Conservation (phyloP, 2,797 vertebrate species). For the Cirrhinus mrigala region DNA sequence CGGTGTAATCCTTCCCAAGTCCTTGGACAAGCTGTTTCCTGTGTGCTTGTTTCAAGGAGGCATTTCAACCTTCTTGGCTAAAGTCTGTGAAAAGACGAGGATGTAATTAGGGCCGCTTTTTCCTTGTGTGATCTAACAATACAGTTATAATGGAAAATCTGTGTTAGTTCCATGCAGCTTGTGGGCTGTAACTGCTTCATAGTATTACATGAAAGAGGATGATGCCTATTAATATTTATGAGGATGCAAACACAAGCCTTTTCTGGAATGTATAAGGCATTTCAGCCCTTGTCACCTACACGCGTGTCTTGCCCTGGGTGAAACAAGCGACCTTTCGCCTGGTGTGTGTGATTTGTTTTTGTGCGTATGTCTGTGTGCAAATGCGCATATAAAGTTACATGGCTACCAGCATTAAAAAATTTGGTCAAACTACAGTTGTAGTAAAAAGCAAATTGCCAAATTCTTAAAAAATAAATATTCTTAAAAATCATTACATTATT, state of each 20-base stretch:
- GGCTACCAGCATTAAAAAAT: neutral
- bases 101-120: conserved; percentile 28
- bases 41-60: conserved; percentile 56
- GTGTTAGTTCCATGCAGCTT: conserved; percentile 39
- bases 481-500: neutral
- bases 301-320: neutral
- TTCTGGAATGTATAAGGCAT: conserved; percentile 42
- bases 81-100: conserved; percentile 32
- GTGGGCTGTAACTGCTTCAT: conserved; percentile 36
- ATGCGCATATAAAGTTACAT: neutral
- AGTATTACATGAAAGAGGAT: conserved; percentile 43
- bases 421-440: neutral
- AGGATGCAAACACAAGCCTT: conserved; percentile 25
- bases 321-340: conserved; percentile 31
- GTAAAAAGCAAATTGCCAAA: neutral
- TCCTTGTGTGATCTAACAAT: conserved; percentile 30
- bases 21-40: conserved; percentile 53
- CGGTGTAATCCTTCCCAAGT: conserved; percentile 58
- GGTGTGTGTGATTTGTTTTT: conserved; percentile 30
- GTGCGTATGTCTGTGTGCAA: conserved; percentile 6
- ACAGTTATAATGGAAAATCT: conserved; percentile 44
- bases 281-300: conserved; percentile 30
- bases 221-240: conserved; percentile 43
- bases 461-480: neutral
- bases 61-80: conserved; percentile 37